A percentile compares a stretch with the other conserved stretches of the same genome.
Evolutionary conservation across 1,140 invertebrate species (phyloP).

Genomic region (Heliothis subflexa): DNA sequence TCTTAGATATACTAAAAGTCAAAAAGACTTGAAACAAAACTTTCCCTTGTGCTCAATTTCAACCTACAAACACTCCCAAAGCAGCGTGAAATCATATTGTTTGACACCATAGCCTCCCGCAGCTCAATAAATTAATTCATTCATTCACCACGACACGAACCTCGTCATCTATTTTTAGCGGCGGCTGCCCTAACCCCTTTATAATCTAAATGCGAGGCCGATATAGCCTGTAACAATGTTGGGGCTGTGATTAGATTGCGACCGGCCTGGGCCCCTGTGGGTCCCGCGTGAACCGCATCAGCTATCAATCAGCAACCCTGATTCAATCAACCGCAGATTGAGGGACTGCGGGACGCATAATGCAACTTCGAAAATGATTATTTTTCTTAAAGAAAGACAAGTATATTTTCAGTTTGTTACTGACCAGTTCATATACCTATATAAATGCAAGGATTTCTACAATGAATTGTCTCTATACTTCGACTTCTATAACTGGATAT

Average conservation of each 20-base stretch:
- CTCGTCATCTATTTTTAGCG: slow-evolving; percentile 16
- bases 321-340: slow-evolving; percentile 29
- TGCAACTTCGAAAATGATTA: neutral
- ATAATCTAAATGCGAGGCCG: slow-evolving; percentile 4
- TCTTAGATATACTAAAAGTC: neutral
- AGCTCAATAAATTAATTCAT: too few species aligned
- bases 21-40: too few species aligned
- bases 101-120: neutral
- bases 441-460: too few species aligned
- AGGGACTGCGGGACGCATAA: neutral
- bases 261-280: slow-evolving; percentile 27
- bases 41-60: too few species aligned
- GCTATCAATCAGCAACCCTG: slow-evolving; percentile 36
- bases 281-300: slow-evolving; percentile 25
- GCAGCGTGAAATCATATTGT: neutral
- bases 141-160: neutral
- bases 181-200: neutral
- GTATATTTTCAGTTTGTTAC: too few species aligned
- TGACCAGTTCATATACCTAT: too few species aligned
- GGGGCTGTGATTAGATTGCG: slow-evolving; percentile 38
- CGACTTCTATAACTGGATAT: too few species aligned
- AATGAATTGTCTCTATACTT: too few species aligned
- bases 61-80: too few species aligned
- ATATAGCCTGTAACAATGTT: slow-evolving; percentile 38
- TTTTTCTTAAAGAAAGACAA: neutral